These are phyloP conservation scores for Crepidodera aurea DNA, from an alignment of 2,888 invertebrate genomes.

Conservation along the genomic window DNA sequence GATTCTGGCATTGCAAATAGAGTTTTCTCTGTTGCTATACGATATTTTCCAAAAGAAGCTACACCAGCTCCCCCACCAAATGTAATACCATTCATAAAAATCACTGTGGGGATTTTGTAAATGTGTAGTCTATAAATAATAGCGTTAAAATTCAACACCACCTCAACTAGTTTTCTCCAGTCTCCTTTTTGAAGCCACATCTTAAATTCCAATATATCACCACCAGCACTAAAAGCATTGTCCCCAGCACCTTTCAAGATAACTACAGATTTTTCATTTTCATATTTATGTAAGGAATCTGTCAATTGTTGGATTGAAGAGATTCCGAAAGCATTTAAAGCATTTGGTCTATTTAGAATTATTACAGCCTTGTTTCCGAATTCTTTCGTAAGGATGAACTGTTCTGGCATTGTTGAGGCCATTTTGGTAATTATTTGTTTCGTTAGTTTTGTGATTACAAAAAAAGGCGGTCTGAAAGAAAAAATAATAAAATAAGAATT, in stretches of 20 bases:
- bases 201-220: constrained; percentile 76
- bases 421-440: neutral
- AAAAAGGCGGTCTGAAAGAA: neutral
- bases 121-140: constrained; percentile 84
- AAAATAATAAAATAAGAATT: too few relatives aligned
- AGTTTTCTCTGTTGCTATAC: constrained; percentile 94
- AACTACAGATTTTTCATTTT: constrained; percentile 62
- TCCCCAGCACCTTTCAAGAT: constrained; percentile 67
- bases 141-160: constrained; percentile 75
- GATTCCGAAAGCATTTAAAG: constrained; percentile 78
- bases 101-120: constrained; percentile 87
- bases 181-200: constrained; percentile 51
- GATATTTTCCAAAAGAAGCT: constrained; percentile 91
- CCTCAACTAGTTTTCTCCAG: constrained; percentile 66
- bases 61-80: constrained; percentile 97
- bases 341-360: constrained; percentile 76
- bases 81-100: constrained; percentile 92
- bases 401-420: neutral
- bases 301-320: constrained; percentile 74
- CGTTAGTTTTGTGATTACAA: neutral
- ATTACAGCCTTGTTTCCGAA: constrained; percentile 65
- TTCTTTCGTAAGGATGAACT: neutral
- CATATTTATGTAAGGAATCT: constrained; percentile 68
- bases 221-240: constrained; percentile 98
- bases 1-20: constrained; percentile 99